Evolutionary conservation across 2,797 vertebrate species (phyloP), one percentile per base, ranked within the genome.

Genomic region (Oceanodroma leucorhoa): DNA sequence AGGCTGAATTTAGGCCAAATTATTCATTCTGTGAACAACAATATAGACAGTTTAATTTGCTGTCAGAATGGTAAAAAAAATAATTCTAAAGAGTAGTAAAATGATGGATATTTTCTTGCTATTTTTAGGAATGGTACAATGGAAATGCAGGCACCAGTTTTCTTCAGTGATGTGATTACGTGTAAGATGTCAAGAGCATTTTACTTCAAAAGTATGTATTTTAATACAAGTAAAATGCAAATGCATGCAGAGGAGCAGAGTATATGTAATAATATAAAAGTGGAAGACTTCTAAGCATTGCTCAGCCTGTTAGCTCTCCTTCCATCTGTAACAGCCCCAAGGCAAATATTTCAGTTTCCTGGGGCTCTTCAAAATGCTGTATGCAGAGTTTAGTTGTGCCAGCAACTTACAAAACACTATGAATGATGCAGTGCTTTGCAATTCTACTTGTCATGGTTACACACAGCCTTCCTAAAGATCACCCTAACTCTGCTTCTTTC

Each of bases 221-320:
- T 92, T 85, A 95, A 78, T 58, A 64, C 38, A 89, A 94, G 89
- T 75, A 91, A 95, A 92, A 95, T 89, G 92, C 89, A 94, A 84
- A 95, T 87, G 43, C 13, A 88, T 64, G 58, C 80, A 92, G 57
- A 91, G 77, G 51, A 86, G 86, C 46, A 80, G 5, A 45, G 34
- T 81, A 51, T 72, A 78, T 61, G 70, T 70, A 79, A 76, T 43
- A 86, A 90, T 54, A 90, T 29, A 64, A 36, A 90, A 92, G 77
- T 78, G 62, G 81, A 87, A 93, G 93, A 71, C 78, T 92, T 87
- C 81, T 75, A 72, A 92, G 77, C 51, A 55, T 51, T 70, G 76
- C 64, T 90, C 66, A 93, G 75, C 45, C 91, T 89, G 90, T 71
- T 85, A 90, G 60, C 38, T 89, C 81, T 86, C 80, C 80, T 89